Conservation (phyloP, 2,113 vertebrate genomes). For the Chaetura pelagica region DNA sequence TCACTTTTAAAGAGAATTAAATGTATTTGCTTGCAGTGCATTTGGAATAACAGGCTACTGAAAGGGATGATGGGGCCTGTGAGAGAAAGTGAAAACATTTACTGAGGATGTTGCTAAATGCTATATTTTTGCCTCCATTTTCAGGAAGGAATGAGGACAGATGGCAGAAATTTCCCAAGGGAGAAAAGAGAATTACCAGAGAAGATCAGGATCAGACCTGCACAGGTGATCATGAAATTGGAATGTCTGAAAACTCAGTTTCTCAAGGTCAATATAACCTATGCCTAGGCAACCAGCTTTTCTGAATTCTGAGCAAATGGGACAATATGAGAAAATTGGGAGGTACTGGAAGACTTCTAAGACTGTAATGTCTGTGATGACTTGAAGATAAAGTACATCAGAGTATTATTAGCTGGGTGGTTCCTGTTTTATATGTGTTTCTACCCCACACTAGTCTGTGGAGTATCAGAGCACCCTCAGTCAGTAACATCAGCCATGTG, state of each 20-base stretch:
- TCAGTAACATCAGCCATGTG: background rate
- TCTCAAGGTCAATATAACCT: conserved; percentile 42
- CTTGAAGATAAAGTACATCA: background rate
- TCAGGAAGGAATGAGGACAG: conserved; percentile 24
- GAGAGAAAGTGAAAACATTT: conserved; percentile 48
- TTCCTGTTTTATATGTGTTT: conserved; percentile 4
- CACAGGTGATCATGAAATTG: conserved; percentile 64
- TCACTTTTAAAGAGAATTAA: conserved; percentile 46
- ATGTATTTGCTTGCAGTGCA: conserved; percentile 6
- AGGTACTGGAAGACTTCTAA: background rate
- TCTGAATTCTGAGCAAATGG: background rate
- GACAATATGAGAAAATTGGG: background rate
- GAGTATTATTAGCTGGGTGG: background rate
- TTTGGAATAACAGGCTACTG: conserved; percentile 30
- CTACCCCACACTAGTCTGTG: background rate
- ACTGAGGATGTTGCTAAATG: conserved; percentile 28
- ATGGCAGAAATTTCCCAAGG: conserved; percentile 71
- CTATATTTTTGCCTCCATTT: conserved; percentile 27
- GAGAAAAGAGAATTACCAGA: conserved; percentile 59
- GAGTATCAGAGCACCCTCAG: background rate
- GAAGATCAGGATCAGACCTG: conserved; percentile 66
- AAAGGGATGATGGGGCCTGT: conserved; percentile 2
- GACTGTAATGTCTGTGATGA: background rate
- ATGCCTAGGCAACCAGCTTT: background rate
- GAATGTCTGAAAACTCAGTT: conserved; percentile 64